phyloP scores from a whole-genome alignment of 2,797 vertebrate genomes.

The Sebastes dallii region DNA sequence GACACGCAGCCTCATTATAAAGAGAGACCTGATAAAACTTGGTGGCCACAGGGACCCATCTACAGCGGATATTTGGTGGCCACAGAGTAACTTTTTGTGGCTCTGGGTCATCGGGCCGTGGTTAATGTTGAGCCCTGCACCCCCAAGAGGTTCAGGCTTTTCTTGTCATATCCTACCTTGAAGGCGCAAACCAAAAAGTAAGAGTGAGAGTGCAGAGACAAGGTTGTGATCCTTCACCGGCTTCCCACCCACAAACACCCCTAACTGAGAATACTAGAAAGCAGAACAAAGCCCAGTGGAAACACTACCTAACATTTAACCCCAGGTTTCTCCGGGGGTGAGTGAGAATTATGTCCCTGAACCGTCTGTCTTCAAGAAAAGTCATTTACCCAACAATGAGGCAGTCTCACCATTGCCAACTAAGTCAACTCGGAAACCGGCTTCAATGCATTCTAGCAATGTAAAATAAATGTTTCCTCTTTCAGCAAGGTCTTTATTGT shows the following conservation, averaged over 20 bases:
- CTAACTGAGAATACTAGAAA: background rate
- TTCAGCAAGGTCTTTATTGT: constrained; percentile 29
- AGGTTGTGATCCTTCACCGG: background rate
- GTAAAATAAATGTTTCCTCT: constrained; percentile 34
- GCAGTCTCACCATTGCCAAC: background rate
- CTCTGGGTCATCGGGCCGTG: background rate
- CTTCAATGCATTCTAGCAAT: background rate
- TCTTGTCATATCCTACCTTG: background rate
- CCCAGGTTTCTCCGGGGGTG: background rate
- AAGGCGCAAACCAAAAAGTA: background rate
- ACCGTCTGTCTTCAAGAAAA: background rate
- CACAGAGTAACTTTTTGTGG: background rate
- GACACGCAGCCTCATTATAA: too few relatives aligned
- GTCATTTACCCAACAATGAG: background rate
- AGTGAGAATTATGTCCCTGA: background rate
- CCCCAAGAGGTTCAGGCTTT: background rate
- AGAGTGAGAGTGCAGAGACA: background rate
- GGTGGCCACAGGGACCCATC: too few relatives aligned
- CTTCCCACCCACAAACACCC: background rate
- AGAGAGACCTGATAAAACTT: too few relatives aligned
- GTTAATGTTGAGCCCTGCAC: background rate
- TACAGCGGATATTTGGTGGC: too few relatives aligned
- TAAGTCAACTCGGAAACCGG: background rate
- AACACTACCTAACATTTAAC: background rate
- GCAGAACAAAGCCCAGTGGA: background rate